Evolutionary conservation across 2,888 invertebrate genomes (phyloP), one percentile per base, ranked within the genome.

Genomic region (Entomobrya multifasciata): DNA sequence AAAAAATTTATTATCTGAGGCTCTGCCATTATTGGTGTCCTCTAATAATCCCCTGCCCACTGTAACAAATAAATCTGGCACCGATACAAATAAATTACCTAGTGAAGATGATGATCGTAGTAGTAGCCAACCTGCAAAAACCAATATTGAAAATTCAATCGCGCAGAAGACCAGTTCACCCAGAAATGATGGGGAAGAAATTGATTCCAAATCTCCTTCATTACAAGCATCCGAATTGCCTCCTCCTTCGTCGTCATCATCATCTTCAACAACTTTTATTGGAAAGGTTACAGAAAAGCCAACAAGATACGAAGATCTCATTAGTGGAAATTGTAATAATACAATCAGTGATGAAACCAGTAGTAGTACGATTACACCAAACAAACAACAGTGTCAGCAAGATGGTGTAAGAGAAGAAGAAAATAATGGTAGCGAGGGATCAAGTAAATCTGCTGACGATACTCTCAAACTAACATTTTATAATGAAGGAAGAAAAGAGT

Each of bases 261-360:
- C 52, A 2, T 8, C 65, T 27, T 25, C 70, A 44, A 6, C 36
- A 1, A 13, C 41, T 1, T 15, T 80, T 52, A 41, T 86, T 36
- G 88, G 88, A 36, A 82, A 74, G 57, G 88, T 88, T 13, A 87
- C 77, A n/a, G 86, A 86, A 13, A 83, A 82, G n/a, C 88, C 88
- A 3, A 86, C 86, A 15, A 57, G 86, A 20, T 88, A 55, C 52
- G 88, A 88, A n/a, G 88, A 88, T 20, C 74, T 86, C 10, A 25
- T 88, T 15, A 60, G 47, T 15, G 70, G 72, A 44, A 70, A 80
- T 17, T 52, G 78, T 22, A 44, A 57, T 47, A 77, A 57, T 11
- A 49, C 41, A 15, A 57, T 44, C 30, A 47, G 36, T n/a, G 30
- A 44, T 13, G 27, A 17, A 52, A 62, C 22, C 17, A 20, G 17